A percentile compares a stretch with the other conserved stretches of the same genome.
These are phyloP conservation scores for Psophia crepitans DNA, from an alignment of 2,113 vertebrate species.

Conservation along the genomic window DNA sequence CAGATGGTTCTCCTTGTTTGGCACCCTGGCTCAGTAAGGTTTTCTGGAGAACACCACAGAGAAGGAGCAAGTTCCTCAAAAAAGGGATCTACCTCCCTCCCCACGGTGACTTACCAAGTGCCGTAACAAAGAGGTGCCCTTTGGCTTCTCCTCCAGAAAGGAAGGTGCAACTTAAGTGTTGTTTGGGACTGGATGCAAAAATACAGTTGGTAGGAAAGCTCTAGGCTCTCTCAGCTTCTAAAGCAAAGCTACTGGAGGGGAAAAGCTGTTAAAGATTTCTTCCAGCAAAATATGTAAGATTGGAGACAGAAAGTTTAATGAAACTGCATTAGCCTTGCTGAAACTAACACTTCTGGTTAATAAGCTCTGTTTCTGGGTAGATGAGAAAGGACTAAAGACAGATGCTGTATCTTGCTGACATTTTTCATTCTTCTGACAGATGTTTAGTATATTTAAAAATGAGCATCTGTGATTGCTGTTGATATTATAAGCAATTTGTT, in stretches of 20 bases:
- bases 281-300: background rate
- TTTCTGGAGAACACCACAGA: background rate
- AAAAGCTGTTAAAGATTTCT: background rate
- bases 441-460: background rate
- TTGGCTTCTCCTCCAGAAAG: background rate
- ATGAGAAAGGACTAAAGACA: background rate
- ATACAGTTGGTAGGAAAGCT: background rate
- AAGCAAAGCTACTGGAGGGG: background rate
- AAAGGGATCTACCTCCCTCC: background rate
- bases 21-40: background rate
- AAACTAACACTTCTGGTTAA: background rate
- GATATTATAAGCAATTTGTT: conserved; percentile 39
- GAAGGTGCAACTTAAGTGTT: background rate
- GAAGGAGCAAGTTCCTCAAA: background rate
- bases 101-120: rapidly evolving
- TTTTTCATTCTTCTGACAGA: conserved; percentile 18
- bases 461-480: conserved; percentile 38
- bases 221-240: background rate
- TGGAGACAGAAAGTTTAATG: background rate
- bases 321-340: background rate
- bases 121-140: background rate
- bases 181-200: background rate
- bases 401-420: conserved; percentile 10
- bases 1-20: background rate
- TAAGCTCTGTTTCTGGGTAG: background rate